Percentiles rank a stretch among this genome's conserved stretches.
phyloP scores from a whole-genome alignment of 2,888 invertebrate species.

The Enoplolaimus lenunculus region DNA sequence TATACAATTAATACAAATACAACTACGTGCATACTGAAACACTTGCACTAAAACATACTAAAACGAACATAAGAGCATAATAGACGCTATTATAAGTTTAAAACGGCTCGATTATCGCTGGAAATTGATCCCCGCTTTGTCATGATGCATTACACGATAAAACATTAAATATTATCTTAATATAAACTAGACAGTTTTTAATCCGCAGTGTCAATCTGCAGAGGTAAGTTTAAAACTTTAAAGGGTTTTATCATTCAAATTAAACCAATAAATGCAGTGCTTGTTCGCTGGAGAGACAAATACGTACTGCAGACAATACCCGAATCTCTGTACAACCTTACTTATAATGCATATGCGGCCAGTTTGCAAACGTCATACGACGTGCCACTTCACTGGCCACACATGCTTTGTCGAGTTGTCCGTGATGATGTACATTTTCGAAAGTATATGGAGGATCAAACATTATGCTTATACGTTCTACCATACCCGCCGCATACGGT shows the following conservation, averaged over 20 bases:
- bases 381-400: slow-evolving; percentile 87
- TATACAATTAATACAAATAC: not conserved
- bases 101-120: no score
- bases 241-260: not conserved
- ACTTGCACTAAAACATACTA: not conserved
- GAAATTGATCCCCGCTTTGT: no score
- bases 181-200: no score
- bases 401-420: slow-evolving; percentile 40
- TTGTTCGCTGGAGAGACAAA: no score
- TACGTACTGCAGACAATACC: no score
- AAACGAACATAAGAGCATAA: not conserved
- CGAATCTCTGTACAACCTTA: no score
- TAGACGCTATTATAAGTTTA: no score
- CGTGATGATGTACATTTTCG: slow-evolving; percentile 2
- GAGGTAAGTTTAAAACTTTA: not conserved
- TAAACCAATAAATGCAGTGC: no score
- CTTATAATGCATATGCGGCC: slow-evolving; percentile 96
- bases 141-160: no score
- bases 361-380: slow-evolving; percentile 73
- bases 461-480: slow-evolving; percentile 19
- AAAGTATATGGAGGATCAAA: slow-evolving; percentile 10
- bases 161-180: no score
- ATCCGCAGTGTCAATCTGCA: no score
- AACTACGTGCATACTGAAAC: not conserved
- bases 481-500: slow-evolving; percentile 10